Evolutionary conservation across 2,888 invertebrate genomes (phyloP), one percentile per base, ranked within the genome.

Genomic region (Oligia fasciuncula): DNA sequence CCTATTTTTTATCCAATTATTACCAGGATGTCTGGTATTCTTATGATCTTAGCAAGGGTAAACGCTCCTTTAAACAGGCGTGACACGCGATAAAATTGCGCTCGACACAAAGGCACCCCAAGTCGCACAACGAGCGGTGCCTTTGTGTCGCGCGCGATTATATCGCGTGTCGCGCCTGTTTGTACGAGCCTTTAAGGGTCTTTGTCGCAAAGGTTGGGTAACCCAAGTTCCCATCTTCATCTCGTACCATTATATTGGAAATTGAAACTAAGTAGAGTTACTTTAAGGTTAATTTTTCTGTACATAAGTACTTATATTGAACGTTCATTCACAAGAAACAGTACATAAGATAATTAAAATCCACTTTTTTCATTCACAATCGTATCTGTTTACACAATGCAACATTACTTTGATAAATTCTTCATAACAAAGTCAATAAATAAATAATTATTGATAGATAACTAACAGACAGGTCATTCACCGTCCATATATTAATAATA

Each of bases 381-480:
- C 29, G 29, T 40, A 9, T 73, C 1, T 80, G 73, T 73, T 84
- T 71, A 84, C 60, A 70, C 13, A 70, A 23, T 29, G n/a, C 40
- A 51, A 60, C 23, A 29, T 35, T 49, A 57, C 19, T 11, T 23
- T 63, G 62, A 72, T 79, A 72, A 68, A 65, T 60, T 80, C n/a
- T 49, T 80, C 51, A 60, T 67, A 66, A 73, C 54, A 63, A 76
- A 35, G 19, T 73, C 51, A 35, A 73, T 60, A 46, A 71, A 73
- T 60, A 51, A 71, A 76, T 69, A 65, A 66, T 49, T 71, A 74
- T 66, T 57, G 19, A 65, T 43, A 17, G 35, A 63, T 68, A 68
- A 66, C 74, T 51, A 77, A 81, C 49, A 60, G 73, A 73, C 72
- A 80, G 89, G 81, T 80, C 81, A 77, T 83, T 88, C 70, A 86